phyloP scores from a whole-genome alignment of 1,140 invertebrate species.

The Leptinotarsa defecta region DNA sequence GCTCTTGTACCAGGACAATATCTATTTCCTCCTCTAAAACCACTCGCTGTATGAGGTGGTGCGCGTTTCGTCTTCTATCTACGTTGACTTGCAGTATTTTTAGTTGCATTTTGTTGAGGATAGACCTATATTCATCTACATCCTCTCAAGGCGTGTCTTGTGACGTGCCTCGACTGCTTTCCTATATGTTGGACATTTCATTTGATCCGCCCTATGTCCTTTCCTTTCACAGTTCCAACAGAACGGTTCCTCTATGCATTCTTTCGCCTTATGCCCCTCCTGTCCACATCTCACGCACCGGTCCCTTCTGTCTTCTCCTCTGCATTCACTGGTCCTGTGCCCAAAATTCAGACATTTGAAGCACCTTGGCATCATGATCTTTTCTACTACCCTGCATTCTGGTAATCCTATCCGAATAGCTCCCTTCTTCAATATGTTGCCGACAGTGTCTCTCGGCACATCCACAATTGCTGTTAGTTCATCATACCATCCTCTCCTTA shows the following conservation, averaged over 20 bases:
- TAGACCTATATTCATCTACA: too few species aligned
- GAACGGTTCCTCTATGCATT: not conserved
- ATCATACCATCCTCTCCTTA: not conserved
- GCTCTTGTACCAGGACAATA: slow-evolving; percentile 10
- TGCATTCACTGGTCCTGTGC: slow-evolving; percentile 10
- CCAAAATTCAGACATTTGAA: not conserved
- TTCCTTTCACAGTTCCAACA: not conserved
- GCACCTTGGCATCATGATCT: not conserved
- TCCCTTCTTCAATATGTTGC: not conserved
- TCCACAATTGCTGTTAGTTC: not conserved
- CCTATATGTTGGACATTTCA: not conserved
- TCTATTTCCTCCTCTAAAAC: not conserved
- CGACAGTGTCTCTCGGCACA: too few species aligned
- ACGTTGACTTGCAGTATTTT: not conserved
- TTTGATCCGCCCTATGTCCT: slow-evolving; percentile 17
- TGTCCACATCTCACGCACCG: not conserved
- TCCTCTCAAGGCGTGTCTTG: too few species aligned
- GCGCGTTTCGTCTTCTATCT: not conserved
- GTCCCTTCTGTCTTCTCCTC: not conserved
- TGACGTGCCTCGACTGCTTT: not conserved
- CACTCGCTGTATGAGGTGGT: not conserved
- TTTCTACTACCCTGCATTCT: not conserved
- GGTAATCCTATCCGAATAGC: not conserved
- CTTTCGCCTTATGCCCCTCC: slow-evolving; percentile 7
- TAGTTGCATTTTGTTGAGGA: not conserved